Conservation (phyloP, 1,140 invertebrate species). For the Hypsibius dujardini region DNA sequence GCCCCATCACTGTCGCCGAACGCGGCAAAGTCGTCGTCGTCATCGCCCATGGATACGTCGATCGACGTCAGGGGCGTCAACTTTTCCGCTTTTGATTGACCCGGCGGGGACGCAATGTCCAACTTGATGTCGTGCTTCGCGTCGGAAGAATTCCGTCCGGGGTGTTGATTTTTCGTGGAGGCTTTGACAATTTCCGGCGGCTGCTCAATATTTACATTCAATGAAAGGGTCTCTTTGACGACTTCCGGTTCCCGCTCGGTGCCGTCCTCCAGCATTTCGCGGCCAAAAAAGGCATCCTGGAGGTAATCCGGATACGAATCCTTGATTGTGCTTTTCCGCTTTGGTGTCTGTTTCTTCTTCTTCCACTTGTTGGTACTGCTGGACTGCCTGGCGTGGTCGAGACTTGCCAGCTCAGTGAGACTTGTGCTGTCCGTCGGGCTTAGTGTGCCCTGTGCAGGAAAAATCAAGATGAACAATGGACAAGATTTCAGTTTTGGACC, state of each 20-base stretch:
- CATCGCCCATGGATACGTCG: not conserved
- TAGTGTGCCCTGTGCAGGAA: constrained; percentile 8
- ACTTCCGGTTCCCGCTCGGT: not conserved
- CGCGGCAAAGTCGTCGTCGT: not conserved
- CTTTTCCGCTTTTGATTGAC: constrained; percentile 1
- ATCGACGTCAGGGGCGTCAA: not conserved
- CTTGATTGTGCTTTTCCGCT: not conserved
- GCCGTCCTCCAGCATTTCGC: not conserved
- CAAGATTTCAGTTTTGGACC: no score
- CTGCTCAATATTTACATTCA: not conserved
- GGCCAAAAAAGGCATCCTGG: constrained; percentile 9
- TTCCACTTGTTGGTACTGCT: not conserved
- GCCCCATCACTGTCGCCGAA: not conserved
- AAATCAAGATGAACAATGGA: no score
- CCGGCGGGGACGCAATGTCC: not conserved
- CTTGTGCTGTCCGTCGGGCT: not conserved
- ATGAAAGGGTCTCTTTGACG: not conserved
- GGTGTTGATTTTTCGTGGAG: no score
- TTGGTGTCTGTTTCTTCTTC: not conserved
- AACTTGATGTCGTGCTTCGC: no score
- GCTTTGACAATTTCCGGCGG: no score
- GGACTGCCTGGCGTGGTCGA: not conserved
- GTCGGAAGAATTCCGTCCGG: no score
- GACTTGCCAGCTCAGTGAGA: not conserved
- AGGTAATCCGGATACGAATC: constrained; percentile 10